Evolutionary conservation across 2,888 invertebrate genomes (phyloP).

Genomic region (Fragum sueziense): DNA sequence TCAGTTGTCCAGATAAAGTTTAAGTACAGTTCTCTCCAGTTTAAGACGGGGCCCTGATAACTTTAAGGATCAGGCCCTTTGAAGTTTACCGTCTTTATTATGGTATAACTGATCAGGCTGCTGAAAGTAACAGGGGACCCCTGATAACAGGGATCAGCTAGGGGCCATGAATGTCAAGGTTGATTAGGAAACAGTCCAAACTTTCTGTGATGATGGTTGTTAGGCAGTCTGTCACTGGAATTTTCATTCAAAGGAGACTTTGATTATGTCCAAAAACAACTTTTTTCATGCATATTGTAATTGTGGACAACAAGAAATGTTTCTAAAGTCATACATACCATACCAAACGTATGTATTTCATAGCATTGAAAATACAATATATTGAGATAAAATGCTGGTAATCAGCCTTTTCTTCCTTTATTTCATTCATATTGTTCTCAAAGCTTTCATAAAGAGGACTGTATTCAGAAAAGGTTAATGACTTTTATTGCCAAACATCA

Average conservation of each 20-base stretch:
- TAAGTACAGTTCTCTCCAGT: conserved; percentile 19
- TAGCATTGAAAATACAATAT: no score
- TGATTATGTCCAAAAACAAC: no score
- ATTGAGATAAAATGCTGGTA: neutral
- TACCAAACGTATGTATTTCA: no score
- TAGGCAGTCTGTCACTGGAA: neutral
- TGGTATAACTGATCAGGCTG: conserved; percentile 23
- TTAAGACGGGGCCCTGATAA: conserved; percentile 24
- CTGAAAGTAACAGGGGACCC: conserved; percentile 22
- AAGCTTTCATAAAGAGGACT: no score
- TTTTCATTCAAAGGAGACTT: conserved; percentile 40
- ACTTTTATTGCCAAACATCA: neutral
- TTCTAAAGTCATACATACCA: no score
- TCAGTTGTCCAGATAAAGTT: conserved; percentile 1
- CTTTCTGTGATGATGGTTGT: conserved; percentile 20
- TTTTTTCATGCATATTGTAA: no score
- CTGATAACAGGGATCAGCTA: conserved; percentile 8
- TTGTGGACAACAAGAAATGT: no score
- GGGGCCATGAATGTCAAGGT: conserved; percentile 22
- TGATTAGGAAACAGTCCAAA: conserved; percentile 24
- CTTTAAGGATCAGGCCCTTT: conserved; percentile 34
- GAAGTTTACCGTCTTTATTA: conserved; percentile 44
- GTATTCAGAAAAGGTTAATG: no score
- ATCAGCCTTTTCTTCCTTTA: neutral
- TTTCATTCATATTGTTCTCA: no score